Evolutionary conservation across 2,888 invertebrate species (phyloP), one percentile per base, ranked within the genome.

Genomic region (Cancer borealis): DNA sequence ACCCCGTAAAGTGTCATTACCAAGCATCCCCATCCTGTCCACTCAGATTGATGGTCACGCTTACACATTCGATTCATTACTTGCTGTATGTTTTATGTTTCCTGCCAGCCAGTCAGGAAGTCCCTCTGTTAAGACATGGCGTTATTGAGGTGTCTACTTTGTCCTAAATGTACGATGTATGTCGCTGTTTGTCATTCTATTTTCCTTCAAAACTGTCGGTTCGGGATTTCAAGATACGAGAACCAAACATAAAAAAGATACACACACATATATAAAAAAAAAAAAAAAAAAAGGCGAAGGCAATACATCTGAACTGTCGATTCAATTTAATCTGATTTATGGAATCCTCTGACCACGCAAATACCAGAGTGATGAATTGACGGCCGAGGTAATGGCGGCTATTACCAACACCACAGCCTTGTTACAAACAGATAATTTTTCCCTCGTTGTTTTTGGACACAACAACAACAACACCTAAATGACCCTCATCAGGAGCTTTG

Each of bases 401-500:
- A 79, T 79, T 49, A 79, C 73, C 73, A 73, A 45, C 79, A 47
- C 54, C 79, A 47, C 21, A 66, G 73, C 79, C 91, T 73, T 91
- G 73, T 91, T 91, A 79, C 79, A 91, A 45, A 66, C 91, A 46
- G 39, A 91, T 91, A 14, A 91, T 91, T 91, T 91, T 91, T 79
- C 47, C 26, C 73, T 91, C 91, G 91, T 91, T 91, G 79, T 30
- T 84, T 91, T 79, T 73, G 26, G n/a, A n/a, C 45, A 79, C 73
- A 54, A 47, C 91, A 91, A 91, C 91, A 91, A 73, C 91, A 91
- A 79, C 79, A 46, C 73, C 73, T 26, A 91, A 91, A 91, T 91
- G 91, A 91, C 91, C 39, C 91, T 91, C 91, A 91, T 91, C 91
- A 91, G 73, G 73, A 91, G 91, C 60, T 91, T 91, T 91, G 91